phyloP scores from a whole-genome alignment of 2,797 vertebrate species.

The Mus minutoides region DNA sequence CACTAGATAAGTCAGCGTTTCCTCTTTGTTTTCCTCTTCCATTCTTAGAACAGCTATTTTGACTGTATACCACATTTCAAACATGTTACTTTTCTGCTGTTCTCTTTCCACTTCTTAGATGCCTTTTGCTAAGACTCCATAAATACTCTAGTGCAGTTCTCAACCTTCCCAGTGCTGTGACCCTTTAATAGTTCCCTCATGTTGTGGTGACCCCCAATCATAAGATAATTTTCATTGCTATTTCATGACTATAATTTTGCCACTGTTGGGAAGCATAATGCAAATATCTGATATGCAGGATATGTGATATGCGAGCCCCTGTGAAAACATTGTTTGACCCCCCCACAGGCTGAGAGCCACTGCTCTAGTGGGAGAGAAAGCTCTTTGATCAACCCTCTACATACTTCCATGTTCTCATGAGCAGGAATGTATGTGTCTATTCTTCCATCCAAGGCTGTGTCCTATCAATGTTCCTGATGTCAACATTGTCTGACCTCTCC shows the following conservation, averaged over 20 bases:
- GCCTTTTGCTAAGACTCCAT: background rate
- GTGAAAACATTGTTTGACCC: background rate
- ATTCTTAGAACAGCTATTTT: constrained; percentile 46
- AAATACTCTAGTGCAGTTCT: background rate
- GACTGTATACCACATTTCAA: background rate
- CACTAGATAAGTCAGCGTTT: constrained; percentile 25
- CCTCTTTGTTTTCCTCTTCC: background rate
- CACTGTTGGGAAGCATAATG: background rate
- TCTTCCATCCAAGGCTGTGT: background rate
- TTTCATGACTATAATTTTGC: background rate
- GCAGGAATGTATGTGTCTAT: background rate
- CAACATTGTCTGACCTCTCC: background rate
- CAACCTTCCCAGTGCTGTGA: background rate
- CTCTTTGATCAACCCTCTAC: background rate
- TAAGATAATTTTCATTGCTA: background rate
- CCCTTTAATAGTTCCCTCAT: background rate
- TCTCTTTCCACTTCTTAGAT: background rate
- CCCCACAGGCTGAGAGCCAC: background rate
- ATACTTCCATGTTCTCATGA: background rate
- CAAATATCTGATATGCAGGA: background rate
- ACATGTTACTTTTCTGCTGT: background rate
- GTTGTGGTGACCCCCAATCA: background rate
- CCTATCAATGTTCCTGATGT: background rate
- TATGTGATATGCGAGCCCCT: background rate
- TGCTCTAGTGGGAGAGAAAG: background rate